These are phyloP conservation scores for Rhyacophila evoluta DNA, from an alignment of 2,888 invertebrate species.

Conservation along the genomic window DNA sequence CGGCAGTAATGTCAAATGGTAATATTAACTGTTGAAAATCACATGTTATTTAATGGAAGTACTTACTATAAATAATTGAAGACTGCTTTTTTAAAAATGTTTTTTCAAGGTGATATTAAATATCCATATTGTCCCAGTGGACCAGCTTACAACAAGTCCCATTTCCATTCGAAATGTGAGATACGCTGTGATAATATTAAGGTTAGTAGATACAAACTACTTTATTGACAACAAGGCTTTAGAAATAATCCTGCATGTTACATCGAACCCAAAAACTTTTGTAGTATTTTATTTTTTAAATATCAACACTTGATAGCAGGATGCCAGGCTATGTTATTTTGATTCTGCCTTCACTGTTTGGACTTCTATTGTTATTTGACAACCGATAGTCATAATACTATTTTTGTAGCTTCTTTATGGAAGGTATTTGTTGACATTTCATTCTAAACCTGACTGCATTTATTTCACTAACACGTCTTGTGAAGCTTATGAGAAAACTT, in stretches of 20 bases:
- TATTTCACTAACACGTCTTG: too few relatives aligned
- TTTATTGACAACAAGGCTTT: too few relatives aligned
- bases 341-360: background rate
- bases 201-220: conserved; percentile 56
- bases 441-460: too few relatives aligned
- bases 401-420: too few relatives aligned
- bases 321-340: background rate
- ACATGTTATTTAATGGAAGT: too few relatives aligned
- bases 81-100: background rate
- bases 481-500: too few relatives aligned
- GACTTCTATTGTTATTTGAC: background rate
- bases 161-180: conserved; percentile 65
- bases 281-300: too few relatives aligned
- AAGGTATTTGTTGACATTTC: too few relatives aligned
- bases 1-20: conserved; percentile 64
- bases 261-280: too few relatives aligned
- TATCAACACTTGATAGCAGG: background rate
- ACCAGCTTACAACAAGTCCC: conserved; percentile 59
- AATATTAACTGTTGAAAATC: background rate
- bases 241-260: too few relatives aligned
- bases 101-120: conserved; percentile 61
- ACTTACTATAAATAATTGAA: too few relatives aligned
- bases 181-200: conserved; percentile 63
- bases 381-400: too few relatives aligned
- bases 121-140: conserved; percentile 61